These are phyloP conservation scores for Cataglyphis hispanica DNA, from an alignment of 1,140 invertebrate genomes.

Conservation along the genomic window DNA sequence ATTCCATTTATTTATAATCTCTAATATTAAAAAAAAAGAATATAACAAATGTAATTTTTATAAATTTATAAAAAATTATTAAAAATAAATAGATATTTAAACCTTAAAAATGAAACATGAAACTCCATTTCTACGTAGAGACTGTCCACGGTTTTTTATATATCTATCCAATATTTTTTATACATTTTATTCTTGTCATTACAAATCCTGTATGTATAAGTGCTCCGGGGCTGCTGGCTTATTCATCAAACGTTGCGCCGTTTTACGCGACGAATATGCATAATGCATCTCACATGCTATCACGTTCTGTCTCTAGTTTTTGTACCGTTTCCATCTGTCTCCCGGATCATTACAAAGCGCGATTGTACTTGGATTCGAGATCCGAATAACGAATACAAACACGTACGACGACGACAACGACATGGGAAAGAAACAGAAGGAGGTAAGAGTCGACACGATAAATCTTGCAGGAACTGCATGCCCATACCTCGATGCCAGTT, in stretches of 20 bases:
- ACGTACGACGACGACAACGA: not conserved
- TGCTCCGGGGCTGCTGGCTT: not conserved
- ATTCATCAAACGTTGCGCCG: conserved; percentile 39
- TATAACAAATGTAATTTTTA: not conserved
- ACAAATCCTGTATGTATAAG: not conserved
- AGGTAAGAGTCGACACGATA: conserved; percentile 52
- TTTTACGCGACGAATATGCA: conserved; percentile 37
- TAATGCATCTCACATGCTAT: conserved; percentile 37
- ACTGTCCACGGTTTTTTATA: not conserved
- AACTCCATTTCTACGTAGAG: not conserved
- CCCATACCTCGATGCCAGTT: conserved; percentile 61
- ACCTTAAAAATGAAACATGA: not conserved
- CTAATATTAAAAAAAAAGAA: too few species aligned
- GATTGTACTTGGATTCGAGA: conserved; percentile 30
- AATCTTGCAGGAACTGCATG: conserved; percentile 59
- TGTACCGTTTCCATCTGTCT: not conserved
- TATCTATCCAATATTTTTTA: not conserved
- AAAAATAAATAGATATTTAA: not conserved
- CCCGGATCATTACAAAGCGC: conserved; percentile 3
- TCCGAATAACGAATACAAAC: conserved; percentile 1
- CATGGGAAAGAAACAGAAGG: not conserved
- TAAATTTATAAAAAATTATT: not conserved
- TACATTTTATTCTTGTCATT: conserved; percentile 28
- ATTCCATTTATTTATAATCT: not conserved
- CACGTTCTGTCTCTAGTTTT: conserved; percentile 27